phyloP scores from a whole-genome alignment of 2,113 vertebrate species.

The Ceyx cyanopectus region DNA sequence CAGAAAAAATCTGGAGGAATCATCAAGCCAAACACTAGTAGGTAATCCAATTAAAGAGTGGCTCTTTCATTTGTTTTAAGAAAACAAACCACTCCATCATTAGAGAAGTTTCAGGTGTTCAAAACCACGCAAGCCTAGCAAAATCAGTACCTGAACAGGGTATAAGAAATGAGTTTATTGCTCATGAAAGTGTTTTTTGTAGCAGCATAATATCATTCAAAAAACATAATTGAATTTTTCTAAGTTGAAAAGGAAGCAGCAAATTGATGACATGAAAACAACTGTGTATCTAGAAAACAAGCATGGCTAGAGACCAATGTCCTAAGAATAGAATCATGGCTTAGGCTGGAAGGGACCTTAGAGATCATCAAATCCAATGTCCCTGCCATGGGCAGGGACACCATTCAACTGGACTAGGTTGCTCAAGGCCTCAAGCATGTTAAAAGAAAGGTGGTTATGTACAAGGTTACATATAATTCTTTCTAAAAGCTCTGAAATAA shows the following conservation, averaged over 20 bases:
- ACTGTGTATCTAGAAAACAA: background rate
- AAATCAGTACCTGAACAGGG: background rate
- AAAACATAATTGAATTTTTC: background rate
- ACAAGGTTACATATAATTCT: background rate
- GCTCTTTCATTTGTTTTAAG: background rate
- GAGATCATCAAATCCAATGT: no score
- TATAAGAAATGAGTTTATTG: background rate
- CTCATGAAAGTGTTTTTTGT: background rate
- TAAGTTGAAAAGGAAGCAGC: background rate
- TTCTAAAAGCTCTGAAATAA: background rate
- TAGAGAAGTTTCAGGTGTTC: background rate
- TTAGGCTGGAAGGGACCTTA: no score
- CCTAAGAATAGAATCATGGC: background rate
- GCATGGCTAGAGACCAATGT: background rate
- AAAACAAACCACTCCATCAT: background rate
- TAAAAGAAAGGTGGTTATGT: background rate
- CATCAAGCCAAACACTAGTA: background rate
- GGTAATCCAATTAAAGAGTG: background rate
- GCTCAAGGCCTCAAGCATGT: background rate
- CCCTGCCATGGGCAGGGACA: no score
- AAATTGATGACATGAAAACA: background rate
- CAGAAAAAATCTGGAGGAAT: background rate
- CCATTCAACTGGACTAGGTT: no score
- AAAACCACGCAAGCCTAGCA: background rate
- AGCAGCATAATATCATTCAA: background rate